Percentiles rank a stretch among this genome's conserved stretches.
phyloP scores from a whole-genome alignment of 2,797 vertebrate genomes.

The Malacoctenus gilli region DNA sequence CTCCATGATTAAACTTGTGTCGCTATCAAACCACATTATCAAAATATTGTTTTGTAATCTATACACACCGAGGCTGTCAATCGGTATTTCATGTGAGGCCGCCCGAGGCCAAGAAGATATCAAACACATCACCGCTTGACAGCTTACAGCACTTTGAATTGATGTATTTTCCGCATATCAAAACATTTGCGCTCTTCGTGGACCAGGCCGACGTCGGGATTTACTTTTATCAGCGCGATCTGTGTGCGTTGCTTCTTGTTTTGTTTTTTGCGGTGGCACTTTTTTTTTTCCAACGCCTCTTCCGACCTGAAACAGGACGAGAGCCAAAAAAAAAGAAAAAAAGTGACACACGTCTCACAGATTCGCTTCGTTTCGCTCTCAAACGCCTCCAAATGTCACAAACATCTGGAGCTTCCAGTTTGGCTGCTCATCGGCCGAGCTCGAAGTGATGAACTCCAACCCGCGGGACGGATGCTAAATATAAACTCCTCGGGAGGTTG shows the following conservation, averaged over 20 bases:
- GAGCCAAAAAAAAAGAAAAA: slow-evolving; percentile 32
- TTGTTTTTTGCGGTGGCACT: too few species aligned
- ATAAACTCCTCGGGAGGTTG: not conserved
- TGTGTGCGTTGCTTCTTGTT: slow-evolving; percentile 23
- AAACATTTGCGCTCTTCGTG: not conserved
- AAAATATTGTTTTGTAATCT: not conserved
- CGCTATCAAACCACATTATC: not conserved
- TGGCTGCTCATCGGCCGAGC: not conserved
- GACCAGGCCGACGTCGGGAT: not conserved
- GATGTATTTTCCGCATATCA: slow-evolving; percentile 35
- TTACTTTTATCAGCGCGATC: slow-evolving; percentile 6
- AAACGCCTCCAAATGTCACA: not conserved
- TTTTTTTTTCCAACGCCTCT: not conserved
- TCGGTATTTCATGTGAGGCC: slow-evolving; percentile 11
- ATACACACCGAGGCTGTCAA: slow-evolving; percentile 5
- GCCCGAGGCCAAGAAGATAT: slow-evolving; percentile 11
- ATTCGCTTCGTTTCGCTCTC: not conserved
- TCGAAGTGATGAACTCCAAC: slow-evolving; percentile 5
- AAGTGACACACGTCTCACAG: slow-evolving; percentile 17
- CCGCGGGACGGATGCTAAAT: not conserved
- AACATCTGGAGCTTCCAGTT: slow-evolving; percentile 1
- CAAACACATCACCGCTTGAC: slow-evolving; percentile 13
- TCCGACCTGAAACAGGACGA: slow-evolving; percentile 6
- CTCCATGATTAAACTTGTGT: not conserved
- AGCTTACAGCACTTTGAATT: slow-evolving; percentile 7